Evolutionary conservation across 23 tunicate genomes (phyloP).

Genomic region (Botrylloides violaceus): DNA sequence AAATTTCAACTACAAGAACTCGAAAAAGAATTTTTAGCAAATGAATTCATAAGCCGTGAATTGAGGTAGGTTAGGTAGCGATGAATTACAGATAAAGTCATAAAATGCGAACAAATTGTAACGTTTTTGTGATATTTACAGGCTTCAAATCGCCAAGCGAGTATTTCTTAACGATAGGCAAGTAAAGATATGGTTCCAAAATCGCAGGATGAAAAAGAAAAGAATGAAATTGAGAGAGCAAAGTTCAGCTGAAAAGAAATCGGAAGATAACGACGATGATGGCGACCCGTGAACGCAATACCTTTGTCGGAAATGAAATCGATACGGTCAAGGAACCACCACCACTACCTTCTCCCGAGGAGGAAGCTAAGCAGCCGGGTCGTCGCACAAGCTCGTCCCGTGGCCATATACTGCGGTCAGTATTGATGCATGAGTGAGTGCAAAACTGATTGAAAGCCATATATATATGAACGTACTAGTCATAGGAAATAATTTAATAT

Average conservation of each 20-base stretch:
- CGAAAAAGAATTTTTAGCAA: slow-evolving; percentile 74
- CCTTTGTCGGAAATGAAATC: too few relatives aligned
- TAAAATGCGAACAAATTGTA: not conserved
- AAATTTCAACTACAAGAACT: slow-evolving; percentile 87
- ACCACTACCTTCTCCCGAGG: too few relatives aligned
- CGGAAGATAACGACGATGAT: slow-evolving; percentile 6
- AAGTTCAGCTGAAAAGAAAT: not conserved
- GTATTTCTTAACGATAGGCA: slow-evolving; percentile 81
- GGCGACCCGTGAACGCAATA: too few relatives aligned
- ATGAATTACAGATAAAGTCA: not conserved
- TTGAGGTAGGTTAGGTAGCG: slow-evolving; percentile 32
- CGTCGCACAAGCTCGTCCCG: too few relatives aligned
- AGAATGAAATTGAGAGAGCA: slow-evolving; percentile 62
- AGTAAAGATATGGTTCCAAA: slow-evolving; percentile 86
- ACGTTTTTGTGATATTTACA: not conserved
- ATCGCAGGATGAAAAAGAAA: slow-evolving; percentile 96
- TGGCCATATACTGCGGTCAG: too few relatives aligned
- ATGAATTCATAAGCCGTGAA: slow-evolving; percentile 98
- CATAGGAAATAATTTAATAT: too few relatives aligned
- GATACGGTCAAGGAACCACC: too few relatives aligned
- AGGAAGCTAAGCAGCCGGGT: too few relatives aligned
- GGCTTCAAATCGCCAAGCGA: slow-evolving; percentile 54
- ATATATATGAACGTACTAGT: too few relatives aligned
- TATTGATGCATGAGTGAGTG: too few relatives aligned
- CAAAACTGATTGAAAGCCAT: too few relatives aligned